Percentiles rank a stretch among this genome's conserved stretches.
These are phyloP conservation scores for Glossophaga mutica DNA, from an alignment of 2,797 vertebrate species.

Conservation along the genomic window DNA sequence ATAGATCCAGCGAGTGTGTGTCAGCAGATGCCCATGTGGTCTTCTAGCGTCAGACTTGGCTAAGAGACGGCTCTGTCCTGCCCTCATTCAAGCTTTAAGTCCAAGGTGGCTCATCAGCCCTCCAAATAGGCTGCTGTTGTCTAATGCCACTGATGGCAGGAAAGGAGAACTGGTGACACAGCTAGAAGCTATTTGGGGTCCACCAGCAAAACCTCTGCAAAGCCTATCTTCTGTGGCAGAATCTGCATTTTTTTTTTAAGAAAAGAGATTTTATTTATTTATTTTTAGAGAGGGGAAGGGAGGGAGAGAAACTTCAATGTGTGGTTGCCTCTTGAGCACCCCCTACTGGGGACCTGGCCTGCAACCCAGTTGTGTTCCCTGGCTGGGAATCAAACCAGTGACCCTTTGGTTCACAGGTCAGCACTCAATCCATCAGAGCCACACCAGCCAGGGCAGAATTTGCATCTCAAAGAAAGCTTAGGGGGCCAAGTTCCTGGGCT, in stretches of 20 bases:
- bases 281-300: too few species aligned
- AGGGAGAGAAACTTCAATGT: too few species aligned
- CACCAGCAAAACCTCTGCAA: not conserved
- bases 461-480: not conserved
- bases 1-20: accelerated
- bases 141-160: not conserved
- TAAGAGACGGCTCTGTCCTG: not conserved
- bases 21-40: not conserved
- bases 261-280: too few species aligned
- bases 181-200: not conserved
- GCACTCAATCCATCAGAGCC: too few species aligned
- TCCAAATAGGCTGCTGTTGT: not conserved
- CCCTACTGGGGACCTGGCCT: too few species aligned
- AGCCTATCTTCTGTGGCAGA: not conserved
- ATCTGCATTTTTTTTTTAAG: not conserved
- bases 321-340: too few species aligned
- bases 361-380: too few species aligned
- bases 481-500: not conserved
- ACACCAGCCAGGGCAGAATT: too few species aligned
- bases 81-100: not conserved
- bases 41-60: not conserved
- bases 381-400: too few species aligned
- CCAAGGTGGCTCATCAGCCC: not conserved
- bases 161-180: not conserved
- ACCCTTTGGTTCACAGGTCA: too few species aligned